Evolutionary conservation across 2,797 vertebrate species (phyloP).

Genomic region (Microctenopoma lineatum): DNA sequence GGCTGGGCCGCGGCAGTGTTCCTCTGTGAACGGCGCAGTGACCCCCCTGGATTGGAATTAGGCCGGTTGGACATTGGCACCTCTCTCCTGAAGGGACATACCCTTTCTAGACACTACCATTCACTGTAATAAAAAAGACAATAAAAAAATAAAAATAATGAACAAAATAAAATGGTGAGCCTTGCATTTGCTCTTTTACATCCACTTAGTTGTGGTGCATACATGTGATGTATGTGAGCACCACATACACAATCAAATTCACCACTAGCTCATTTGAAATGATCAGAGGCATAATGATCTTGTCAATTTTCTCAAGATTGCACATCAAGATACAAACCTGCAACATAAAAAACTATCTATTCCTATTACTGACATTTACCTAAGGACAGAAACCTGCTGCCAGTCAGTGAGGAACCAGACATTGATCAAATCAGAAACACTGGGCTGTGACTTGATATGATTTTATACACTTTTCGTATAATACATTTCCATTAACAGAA

Average conservation of each 20-base stretch:
- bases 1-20: constrained; percentile 99
- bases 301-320: not conserved
- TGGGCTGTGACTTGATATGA: not conserved
- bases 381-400: not conserved
- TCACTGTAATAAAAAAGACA: constrained; percentile 86
- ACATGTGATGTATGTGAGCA: constrained; percentile 2
- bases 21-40: constrained; percentile 99
- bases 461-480: not conserved
- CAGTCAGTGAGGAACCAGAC: not conserved
- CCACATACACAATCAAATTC: not conserved
- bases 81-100: constrained; percentile 99
- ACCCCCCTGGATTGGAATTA: constrained; percentile 99
- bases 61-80: constrained; percentile 99
- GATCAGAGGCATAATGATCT: constrained; percentile 11
- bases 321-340: constrained; percentile 1
- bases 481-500: not conserved
- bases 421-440: constrained; percentile 18
- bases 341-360: constrained; percentile 16
- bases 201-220: not conserved
- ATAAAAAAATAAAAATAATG: constrained; percentile 27
- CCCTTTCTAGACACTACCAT: constrained; percentile 99
- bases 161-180: constrained; percentile 2
- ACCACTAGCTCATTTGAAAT: constrained; percentile 4
- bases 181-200: not conserved
- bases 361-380: constrained; percentile 7